Evolutionary conservation across 2,113 vertebrate species (phyloP).

Genomic region (Nesogale talazaci): DNA sequence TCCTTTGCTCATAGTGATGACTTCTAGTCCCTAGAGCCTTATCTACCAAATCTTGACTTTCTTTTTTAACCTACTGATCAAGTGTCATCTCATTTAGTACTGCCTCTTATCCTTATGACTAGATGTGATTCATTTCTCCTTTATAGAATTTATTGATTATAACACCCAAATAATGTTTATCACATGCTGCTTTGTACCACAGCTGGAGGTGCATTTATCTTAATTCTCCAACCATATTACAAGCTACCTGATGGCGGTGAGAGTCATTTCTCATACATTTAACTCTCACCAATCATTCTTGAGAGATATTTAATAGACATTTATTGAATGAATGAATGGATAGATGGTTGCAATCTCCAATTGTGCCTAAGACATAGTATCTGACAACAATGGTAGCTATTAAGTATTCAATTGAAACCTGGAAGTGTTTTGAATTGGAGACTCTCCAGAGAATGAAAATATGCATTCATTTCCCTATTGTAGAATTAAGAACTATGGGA

Average conservation of each 20-base stretch:
- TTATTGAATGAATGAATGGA: slow-evolving; percentile 12
- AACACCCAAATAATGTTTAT: slow-evolving; percentile 8
- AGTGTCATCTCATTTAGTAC: neutral
- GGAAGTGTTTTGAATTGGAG: neutral
- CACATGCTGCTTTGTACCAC: neutral
- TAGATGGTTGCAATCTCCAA: neutral
- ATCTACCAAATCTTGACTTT: neutral
- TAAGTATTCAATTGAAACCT: slow-evolving; percentile 47
- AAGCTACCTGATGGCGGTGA: neutral
- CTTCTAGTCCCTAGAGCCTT: neutral
- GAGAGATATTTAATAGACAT: neutral
- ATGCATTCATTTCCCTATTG: neutral
- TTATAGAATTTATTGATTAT: neutral
- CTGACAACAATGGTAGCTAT: neutral
- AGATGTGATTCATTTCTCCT: neutral
- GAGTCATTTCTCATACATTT: slow-evolving; percentile 28
- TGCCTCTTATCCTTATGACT: neutral
- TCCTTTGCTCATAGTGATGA: neutral
- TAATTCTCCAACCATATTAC: neutral
- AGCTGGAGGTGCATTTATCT: neutral
- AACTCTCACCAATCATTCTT: neutral
- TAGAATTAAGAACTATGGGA: neutral
- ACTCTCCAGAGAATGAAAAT: neutral
- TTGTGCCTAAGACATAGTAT: neutral
- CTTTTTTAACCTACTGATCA: neutral